Base-by-base conservation (phyloP, 53 echinoderm and acorn worm genomes). In the Actinopyga echinites region DNA sequence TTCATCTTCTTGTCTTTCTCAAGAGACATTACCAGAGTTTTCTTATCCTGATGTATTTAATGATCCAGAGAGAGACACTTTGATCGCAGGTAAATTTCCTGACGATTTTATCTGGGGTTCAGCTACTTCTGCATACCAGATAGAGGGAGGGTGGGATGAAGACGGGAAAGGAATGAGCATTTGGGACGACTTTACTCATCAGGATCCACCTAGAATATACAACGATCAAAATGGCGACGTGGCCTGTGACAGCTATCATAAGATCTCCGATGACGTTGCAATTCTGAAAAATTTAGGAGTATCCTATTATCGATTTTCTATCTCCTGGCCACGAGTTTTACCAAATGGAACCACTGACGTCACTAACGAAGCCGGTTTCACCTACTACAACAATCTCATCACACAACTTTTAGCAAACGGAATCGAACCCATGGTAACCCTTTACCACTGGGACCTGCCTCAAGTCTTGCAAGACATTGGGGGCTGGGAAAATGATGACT, bases 171-270 rank as follows among this genome's bases (percentile, higher is more conserved):
- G 95, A 12, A 67, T 34, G 42, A 93, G 93, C 69, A 95, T 95
- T 64, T 95, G 95, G 95, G 95, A 95, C 56, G 88, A 77, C 7
- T 95, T 93, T 65, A 63, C 91, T 0, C 93, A 95, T 25, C n/a
- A n/a, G n/a, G 22, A 22, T n/a, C 33, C 53, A 11, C 77, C 84
- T 1, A 66, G 93, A 26, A 87, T 90, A 32, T 69, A 45, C 65
- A n/a, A 56, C 33, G 43, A 71, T 28, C 89, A 93, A 71, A 95
- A 52, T 36, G 96, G 96, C 40, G 86, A 96, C 74, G 90, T 96
- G 8, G 96, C 96, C 30, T 96, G 96, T 65, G 93, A 96, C 79
- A 96, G 96, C 86, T 93, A 96, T 74, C 84, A 96, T 80, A 93
- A 96, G 32, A 91, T 87, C 65, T 24, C 15, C 2, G 79, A 85